phyloP scores from a whole-genome alignment of 2,113 vertebrate species.

The Sander vitreus region DNA sequence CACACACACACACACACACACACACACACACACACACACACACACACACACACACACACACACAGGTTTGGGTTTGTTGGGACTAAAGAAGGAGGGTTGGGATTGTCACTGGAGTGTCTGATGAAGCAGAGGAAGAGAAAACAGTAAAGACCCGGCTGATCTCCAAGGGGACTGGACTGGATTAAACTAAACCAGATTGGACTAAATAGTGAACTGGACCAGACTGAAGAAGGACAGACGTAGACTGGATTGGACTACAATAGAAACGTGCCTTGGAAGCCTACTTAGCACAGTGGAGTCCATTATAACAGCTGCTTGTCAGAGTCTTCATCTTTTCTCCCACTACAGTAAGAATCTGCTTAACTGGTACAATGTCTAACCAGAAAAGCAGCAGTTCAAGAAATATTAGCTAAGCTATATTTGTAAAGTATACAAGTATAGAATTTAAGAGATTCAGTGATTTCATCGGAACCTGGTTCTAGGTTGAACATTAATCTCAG shows the following conservation, averaged over 20 bases:
- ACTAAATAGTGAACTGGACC: neutral
- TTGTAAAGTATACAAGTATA: neutral
- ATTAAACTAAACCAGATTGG: constrained; percentile 25
- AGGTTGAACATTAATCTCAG: neutral
- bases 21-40: constrained; percentile 24
- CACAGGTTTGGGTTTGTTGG: constrained; percentile 24
- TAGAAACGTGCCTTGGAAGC: neutral
- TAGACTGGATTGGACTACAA: neutral
- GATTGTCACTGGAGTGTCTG: constrained; percentile 72
- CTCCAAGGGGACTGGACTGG: constrained; percentile 19
- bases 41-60: constrained; percentile 50
- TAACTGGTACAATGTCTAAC: neutral
- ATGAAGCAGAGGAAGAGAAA: constrained; percentile 45
- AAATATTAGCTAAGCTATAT: neutral
- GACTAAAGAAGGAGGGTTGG: constrained; percentile 28
- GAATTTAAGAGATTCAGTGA: neutral
- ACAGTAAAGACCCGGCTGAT: constrained; percentile 42
- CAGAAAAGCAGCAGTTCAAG: neutral
- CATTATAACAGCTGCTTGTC: neutral
- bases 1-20: constrained; percentile 24
- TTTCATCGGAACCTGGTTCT: neutral
- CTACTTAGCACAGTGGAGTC: neutral
- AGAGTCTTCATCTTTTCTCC: no score
- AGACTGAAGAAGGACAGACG: neutral
- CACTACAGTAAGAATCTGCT: no score